Evolutionary conservation across 1,140 invertebrate species (phyloP), one percentile per base, ranked within the genome.

Genomic region (Bombus balteatus): DNA sequence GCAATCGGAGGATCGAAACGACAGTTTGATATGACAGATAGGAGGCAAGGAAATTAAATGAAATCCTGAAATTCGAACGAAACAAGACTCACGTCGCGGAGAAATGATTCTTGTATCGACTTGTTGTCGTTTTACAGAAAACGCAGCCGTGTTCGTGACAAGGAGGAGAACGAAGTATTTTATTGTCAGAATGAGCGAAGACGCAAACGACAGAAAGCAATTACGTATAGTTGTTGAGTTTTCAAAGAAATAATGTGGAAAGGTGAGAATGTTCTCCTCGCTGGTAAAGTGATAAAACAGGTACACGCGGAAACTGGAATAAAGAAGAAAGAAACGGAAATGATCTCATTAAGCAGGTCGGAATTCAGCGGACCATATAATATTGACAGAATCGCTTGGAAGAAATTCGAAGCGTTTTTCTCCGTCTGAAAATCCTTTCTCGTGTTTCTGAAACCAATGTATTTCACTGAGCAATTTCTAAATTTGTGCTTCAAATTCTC

Each of bases 351-450:
- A 68, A 66, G 32, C 28, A 81, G 81, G 86, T 87, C 75, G 68
- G 85, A 71, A 90, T 84, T 66, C 88, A 90, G 59, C 88, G 88
- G 47, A 47, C 47, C 15, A 47, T 47, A 91, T 86, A 86, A 91
- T 87, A 86, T 79, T 81, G 66, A 25, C 59, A 81, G 86, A 91
- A 89, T 91, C 89, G 75, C 70, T 90, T 57, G 89, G 88, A 91
- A 91, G 81, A 80, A 89, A 90, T 88, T 83, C 85, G 76, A 59
- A 57, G n/a, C 32, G 57, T 34, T 72, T 71, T 62, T 72, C 37
- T 28, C 62, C n/a, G 34, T 76, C 59, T 22, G 43, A 5, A 83
- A 78, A 68, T 53, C 71, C 43, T 70, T 62, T n/a, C 59, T 41
- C n/a, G 47, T 59, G 37, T 68, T 37, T n/a, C 37, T 32, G 41